Evolutionary conservation across 2,888 invertebrate species (phyloP).

Genomic region (Drosophila nr. medialis): DNA sequence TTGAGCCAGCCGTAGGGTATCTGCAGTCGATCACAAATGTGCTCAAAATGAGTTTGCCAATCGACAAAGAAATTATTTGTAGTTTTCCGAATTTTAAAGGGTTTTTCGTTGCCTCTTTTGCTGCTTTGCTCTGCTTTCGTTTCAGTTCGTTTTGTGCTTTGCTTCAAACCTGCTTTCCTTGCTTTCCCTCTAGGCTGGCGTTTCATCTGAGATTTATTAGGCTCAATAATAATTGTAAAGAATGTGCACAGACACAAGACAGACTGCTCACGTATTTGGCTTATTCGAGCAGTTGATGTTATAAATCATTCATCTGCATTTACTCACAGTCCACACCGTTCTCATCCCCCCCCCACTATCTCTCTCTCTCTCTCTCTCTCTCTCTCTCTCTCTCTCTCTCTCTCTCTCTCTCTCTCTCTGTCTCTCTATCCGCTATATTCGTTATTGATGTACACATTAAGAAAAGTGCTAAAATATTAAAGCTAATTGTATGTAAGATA

Average conservation of each 20-base stretch:
- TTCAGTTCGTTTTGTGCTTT: neutral
- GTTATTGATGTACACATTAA: conserved; percentile 64
- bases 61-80: neutral
- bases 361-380: too few species aligned
- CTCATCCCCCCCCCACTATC: neutral
- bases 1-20: neutral
- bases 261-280: conserved; percentile 50
- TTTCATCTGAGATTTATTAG: conserved; percentile 52
- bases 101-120: neutral
- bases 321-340: conserved; percentile 13
- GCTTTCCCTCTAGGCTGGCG: conserved; percentile 1
- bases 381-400: conserved; percentile 92
- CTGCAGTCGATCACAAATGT: neutral
- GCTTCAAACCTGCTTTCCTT: conserved; percentile 2
- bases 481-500: conserved; percentile 66
- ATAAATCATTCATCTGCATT: conserved; percentile 63
- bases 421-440: conserved; percentile 36
- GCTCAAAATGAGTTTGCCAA: neutral
- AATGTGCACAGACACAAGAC: conserved; percentile 46
- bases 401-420: neutral
- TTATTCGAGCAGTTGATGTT: conserved; percentile 31
- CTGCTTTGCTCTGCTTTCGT: neutral
- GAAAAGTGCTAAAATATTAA: conserved; percentile 66
- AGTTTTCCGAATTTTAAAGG: neutral
- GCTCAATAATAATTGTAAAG: conserved; percentile 63